phyloP scores from a whole-genome alignment of 1,140 invertebrate genomes.

The Drosophila trapezifrons region DNA sequence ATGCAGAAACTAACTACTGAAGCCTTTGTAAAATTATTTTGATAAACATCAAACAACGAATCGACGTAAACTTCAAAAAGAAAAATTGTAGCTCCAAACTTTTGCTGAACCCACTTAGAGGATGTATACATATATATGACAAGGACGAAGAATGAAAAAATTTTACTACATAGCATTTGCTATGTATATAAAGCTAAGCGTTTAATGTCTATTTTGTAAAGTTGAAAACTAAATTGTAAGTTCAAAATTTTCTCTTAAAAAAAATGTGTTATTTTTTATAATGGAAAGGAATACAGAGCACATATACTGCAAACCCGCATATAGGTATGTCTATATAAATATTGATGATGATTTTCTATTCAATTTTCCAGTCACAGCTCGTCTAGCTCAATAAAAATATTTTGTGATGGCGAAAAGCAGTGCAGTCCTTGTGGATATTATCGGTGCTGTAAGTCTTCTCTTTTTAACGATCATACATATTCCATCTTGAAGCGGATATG shows the following conservation, averaged over 20 bases:
- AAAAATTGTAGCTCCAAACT: too few relatives aligned
- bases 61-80: too few relatives aligned
- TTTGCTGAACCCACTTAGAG: too few relatives aligned
- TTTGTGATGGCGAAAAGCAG: constrained; percentile 49
- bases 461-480: constrained; percentile 57
- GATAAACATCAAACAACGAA: too few relatives aligned
- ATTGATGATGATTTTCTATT: not conserved
- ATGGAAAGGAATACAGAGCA: constrained; percentile 52
- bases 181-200: not conserved
- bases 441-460: constrained; percentile 26
- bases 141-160: not conserved
- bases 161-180: not conserved
- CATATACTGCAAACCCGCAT: constrained; percentile 45
- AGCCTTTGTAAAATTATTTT: too few relatives aligned
- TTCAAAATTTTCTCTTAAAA: constrained; percentile 37
- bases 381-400: constrained; percentile 55
- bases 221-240: constrained; percentile 7
- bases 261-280: constrained; percentile 51
- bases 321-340: constrained; percentile 41
- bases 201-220: constrained; percentile 10
- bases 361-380: constrained; percentile 27
- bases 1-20: too few relatives aligned
- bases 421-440: constrained; percentile 45
- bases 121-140: not conserved
- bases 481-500: constrained; percentile 62